Conservation (phyloP, 2,888 invertebrate genomes). For the Limenitis camilla region DNA sequence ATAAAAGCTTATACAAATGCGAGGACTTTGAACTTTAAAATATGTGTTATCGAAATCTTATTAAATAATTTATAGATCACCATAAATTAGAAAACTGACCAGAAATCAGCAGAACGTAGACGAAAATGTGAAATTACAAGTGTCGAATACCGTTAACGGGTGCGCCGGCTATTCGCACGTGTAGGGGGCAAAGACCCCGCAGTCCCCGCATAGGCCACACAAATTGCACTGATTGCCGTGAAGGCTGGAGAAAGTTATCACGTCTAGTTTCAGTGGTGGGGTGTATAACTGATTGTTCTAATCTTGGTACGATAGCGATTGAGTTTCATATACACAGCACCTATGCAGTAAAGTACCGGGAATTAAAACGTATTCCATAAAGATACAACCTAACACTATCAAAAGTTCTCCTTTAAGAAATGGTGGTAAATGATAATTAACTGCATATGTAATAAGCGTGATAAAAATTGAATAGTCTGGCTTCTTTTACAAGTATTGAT, state of each 20-base stretch:
- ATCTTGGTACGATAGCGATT: not conserved
- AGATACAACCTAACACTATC: too few relatives aligned
- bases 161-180: slow-evolving; percentile 52
- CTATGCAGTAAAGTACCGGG: too few relatives aligned
- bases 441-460: too few relatives aligned
- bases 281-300: not conserved
- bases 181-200: slow-evolving; percentile 49
- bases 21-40: too few relatives aligned
- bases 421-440: too few relatives aligned
- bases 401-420: too few relatives aligned
- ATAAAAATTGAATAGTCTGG: too few relatives aligned
- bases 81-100: slow-evolving; percentile 16
- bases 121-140: slow-evolving; percentile 33
- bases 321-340: too few relatives aligned
- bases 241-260: slow-evolving; percentile 21
- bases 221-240: slow-evolving; percentile 20
- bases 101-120: slow-evolving; percentile 18
- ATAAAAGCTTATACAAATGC: too few relatives aligned
- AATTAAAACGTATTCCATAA: too few relatives aligned
- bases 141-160: slow-evolving; percentile 51
- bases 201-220: slow-evolving; percentile 35
- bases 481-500: too few relatives aligned
- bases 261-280: slow-evolving; percentile 7
- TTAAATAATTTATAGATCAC: not conserved
- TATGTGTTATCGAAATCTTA: too few relatives aligned